Evolutionary conservation across 2,797 vertebrate species (phyloP), one percentile per base, ranked within the genome.

Genomic region (Poeciliopsis gracilis): DNA sequence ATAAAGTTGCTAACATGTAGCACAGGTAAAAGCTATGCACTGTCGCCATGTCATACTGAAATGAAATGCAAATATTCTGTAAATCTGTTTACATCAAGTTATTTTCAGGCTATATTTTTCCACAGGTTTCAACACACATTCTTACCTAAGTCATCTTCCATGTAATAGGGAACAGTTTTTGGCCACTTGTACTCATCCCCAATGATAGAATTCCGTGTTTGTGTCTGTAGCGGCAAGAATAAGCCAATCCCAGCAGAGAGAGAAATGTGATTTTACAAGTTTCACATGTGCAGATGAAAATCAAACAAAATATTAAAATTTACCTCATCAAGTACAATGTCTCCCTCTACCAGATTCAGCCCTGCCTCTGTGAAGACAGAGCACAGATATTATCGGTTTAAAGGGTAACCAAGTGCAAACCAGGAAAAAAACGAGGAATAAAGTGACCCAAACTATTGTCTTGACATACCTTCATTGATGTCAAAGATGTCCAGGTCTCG

Each of bases 151-250:
- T 94, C 96, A 76, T 98, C 94, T 47, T 97, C 97, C 82, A 99
- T 93, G 79, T 96, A 94, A 5, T 98, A 99, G 0, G 98, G 98
- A 73, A 99, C 88, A 0, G 91, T 95, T 9, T 87, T 96, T 20
- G 97, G 97, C 98, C 97, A 99, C 75, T 95, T 94, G 82, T 98
- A 97, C 2, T 93, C 10, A 11, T 97, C 96, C 36, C 97, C 97
- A 72, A 97, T 95, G 67, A 98, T 96, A 72, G 98, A 97, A 88
- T 97, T 99, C 45, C 95, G 93, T 13, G 84, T 91, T 89, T 94
- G 92, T 45, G 49, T 81, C 94, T 96, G 84, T 46, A 78, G 85
- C 0, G 4, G 70, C 51, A n/a, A 73, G 75, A 59, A 82, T 78
- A 81, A 83, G 1, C 33, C 30, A 80, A 77, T 51, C 57, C 75